Conservation (phyloP, 2,113 vertebrate species). For the Serilophus lunatus region DNA sequence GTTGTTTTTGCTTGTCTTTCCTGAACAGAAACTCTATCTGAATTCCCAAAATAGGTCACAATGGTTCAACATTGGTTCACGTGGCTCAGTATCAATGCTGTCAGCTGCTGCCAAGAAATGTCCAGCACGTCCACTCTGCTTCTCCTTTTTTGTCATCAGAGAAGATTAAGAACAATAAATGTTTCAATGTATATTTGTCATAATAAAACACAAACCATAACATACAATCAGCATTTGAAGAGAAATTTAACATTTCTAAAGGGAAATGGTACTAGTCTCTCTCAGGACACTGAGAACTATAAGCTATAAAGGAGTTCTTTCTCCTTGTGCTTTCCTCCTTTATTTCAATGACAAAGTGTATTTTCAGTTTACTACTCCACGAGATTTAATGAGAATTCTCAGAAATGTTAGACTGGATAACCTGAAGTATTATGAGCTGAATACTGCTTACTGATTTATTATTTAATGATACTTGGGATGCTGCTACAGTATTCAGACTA, state of each 20-base stretch:
- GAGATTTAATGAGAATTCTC: background rate
- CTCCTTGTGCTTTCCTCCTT: background rate
- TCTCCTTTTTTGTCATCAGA: background rate
- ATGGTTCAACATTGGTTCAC: background rate
- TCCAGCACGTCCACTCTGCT: background rate
- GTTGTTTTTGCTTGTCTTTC: background rate
- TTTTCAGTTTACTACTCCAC: background rate
- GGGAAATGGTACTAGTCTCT: background rate
- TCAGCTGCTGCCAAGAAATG: background rate
- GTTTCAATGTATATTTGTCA: background rate
- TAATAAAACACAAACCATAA: background rate
- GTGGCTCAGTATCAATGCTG: background rate
- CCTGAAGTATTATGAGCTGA: background rate
- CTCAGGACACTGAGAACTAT: background rate
- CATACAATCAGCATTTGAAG: background rate
- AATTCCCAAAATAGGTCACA: background rate
- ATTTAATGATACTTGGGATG: background rate
- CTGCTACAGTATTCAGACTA: background rate
- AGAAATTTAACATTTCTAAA: background rate
- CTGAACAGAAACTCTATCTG: background rate
- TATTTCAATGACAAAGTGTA: background rate
- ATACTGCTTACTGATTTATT: background rate
- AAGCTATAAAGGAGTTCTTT: background rate
- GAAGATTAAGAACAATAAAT: background rate
- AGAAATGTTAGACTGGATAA: background rate